Base-by-base conservation (phyloP, 2,113 vertebrate species). In the Spilogale gracilis region DNA sequence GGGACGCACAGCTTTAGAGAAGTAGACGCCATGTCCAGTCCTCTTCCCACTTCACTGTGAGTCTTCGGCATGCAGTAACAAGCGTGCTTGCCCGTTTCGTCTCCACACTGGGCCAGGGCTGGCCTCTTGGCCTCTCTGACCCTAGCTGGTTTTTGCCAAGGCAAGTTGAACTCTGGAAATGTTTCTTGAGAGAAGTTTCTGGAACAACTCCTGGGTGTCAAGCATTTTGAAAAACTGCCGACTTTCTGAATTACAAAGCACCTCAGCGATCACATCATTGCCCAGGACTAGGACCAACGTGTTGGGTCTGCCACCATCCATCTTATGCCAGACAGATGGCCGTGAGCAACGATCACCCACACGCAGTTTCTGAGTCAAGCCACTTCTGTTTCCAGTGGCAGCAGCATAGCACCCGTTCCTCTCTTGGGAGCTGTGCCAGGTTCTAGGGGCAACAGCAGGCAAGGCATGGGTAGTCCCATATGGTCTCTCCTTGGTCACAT, bases 201-300 rank as follows among this genome's bases (percentile, higher is more conserved):
- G 16, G 43, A 89, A 88, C 27, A 38, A 76, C 20, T 38, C 38
- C 43, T 91, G 9, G 5, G 10, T 63, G 25, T 78, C 45, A 74
- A n/a, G 21, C n/a, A 25, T 76, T 94, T 80, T 71, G 69, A 81
- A 76, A 63, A 90, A 78, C 60, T 54, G 50, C 48, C 63, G 60
- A 58, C 27, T 73, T 89, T 80, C 61, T 94, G 32, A 87, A 81
- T 86, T 50, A 25, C 79, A 92, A 48, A 61, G 20, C 45, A 84
- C 9, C 11, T 74, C 38, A 65, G 38, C 60, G n/a, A 48, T 91
- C 50, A 21, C 0, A 0, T 54, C n/a, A 23, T 58, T 58, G 9
- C 54, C 38, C 14, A 58, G 18, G 38, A 81, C 12, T 5, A 94
- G n/a, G 67, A 65, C 45, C 45, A 13, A 65, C 0, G 0, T 56